A percentile compares a stretch with the other conserved stretches of the same genome.
phyloP scores from a whole-genome alignment of 2,888 invertebrate species.

The Macrosoma leucophasiata region DNA sequence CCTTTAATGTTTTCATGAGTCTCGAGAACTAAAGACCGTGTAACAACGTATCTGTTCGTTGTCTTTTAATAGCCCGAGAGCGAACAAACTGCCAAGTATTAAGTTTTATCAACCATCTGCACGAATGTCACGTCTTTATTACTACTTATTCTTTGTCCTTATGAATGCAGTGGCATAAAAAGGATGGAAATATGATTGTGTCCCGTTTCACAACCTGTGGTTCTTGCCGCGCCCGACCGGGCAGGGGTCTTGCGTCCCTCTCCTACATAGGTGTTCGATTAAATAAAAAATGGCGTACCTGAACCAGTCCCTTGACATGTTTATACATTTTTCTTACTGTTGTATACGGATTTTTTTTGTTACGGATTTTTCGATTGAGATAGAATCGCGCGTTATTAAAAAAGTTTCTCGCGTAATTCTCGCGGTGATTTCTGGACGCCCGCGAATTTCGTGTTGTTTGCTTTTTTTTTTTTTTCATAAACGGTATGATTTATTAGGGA shows the following conservation, averaged over 20 bases:
- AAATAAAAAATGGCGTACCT: slow-evolving; percentile 74
- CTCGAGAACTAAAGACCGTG: slow-evolving; percentile 64
- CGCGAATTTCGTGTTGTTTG: slow-evolving; percentile 32
- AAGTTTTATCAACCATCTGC: slow-evolving; percentile 73
- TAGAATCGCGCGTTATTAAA: slow-evolving; percentile 70
- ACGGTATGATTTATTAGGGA: slow-evolving; percentile 14
- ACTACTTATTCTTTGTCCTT: slow-evolving; percentile 72
- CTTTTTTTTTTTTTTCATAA: slow-evolving; percentile 8
- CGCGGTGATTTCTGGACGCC: slow-evolving; percentile 50
- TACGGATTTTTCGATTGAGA: slow-evolving; percentile 68
- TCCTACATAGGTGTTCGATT: slow-evolving; percentile 66
- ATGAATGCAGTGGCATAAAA: slow-evolving; percentile 56
- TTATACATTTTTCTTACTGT: slow-evolving; percentile 71
- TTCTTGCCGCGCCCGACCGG: slow-evolving; percentile 44
- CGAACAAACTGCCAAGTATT: slow-evolving; percentile 68
- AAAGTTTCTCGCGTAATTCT: slow-evolving; percentile 63
- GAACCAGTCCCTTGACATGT: slow-evolving; percentile 68
- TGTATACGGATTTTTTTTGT: slow-evolving; percentile 61
- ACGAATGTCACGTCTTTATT: slow-evolving; percentile 73
- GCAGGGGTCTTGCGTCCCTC: slow-evolving; percentile 50
- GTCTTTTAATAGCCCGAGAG: slow-evolving; percentile 63
- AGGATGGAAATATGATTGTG: slow-evolving; percentile 32
- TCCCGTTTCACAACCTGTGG: slow-evolving; percentile 36
- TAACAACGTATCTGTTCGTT: slow-evolving; percentile 66
- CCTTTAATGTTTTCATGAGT: slow-evolving; percentile 70